These are phyloP conservation scores for Himalopsyche tibetana DNA, from an alignment of 2,888 invertebrate genomes.

Conservation along the genomic window DNA sequence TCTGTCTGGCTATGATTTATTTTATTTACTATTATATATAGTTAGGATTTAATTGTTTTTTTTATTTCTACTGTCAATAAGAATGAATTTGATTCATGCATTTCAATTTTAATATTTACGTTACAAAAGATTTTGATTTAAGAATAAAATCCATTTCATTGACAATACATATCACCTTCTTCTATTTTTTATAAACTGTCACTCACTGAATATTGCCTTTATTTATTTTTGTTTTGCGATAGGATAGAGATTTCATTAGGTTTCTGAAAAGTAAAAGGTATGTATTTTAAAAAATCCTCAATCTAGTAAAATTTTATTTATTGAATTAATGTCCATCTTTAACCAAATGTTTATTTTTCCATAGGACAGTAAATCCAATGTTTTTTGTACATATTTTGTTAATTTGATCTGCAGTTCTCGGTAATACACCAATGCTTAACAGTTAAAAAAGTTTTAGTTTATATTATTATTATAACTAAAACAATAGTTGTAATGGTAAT, in stretches of 20 bases:
- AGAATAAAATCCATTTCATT: neutral
- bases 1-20: too few species aligned
- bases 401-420: constrained; percentile 65
- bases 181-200: neutral
- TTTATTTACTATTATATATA: too few species aligned
- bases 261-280: neutral
- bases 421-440: constrained; percentile 63
- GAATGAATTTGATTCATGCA: too few species aligned
- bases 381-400: constrained; percentile 23
- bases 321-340: neutral
- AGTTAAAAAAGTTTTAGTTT: neutral
- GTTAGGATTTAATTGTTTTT: too few species aligned
- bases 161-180: constrained; percentile 22
- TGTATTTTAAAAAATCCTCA: neutral
- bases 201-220: neutral
- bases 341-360: constrained; percentile 24
- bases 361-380: constrained; percentile 31
- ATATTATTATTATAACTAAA: too few species aligned
- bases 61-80: too few species aligned
- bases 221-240: neutral
- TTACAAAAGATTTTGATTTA: neutral
- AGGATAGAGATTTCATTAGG: neutral
- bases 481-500: too few species aligned
- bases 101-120: neutral
- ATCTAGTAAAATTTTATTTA: constrained; percentile 19